A percentile compares a stretch with the other conserved stretches of the same genome.
Evolutionary conservation across 2,113 vertebrate genomes (phyloP).

Genomic region (Eulacestoma nigropectus): DNA sequence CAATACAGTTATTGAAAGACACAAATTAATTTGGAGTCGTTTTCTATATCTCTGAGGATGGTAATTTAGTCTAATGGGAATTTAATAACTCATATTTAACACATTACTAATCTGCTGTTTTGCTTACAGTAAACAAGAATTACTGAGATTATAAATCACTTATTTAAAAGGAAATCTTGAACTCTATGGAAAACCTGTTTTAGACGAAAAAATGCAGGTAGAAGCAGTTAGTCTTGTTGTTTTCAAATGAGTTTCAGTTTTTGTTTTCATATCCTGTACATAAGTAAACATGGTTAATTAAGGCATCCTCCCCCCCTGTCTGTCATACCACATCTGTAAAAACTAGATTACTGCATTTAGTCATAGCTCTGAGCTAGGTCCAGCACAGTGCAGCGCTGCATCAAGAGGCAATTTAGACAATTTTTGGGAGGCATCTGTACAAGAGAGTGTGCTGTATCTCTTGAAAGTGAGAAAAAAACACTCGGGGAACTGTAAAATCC

Average conservation of each 20-base stretch:
- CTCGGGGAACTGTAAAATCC: not conserved
- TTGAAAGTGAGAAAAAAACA: not conserved
- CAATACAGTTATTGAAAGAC: slow-evolving; percentile 36
- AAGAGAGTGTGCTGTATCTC: not conserved
- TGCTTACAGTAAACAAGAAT: slow-evolving; percentile 74
- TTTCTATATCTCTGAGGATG: slow-evolving; percentile 63
- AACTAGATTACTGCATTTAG: slow-evolving; percentile 14
- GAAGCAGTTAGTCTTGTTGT: slow-evolving; percentile 37
- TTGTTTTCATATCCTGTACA: slow-evolving; percentile 40
- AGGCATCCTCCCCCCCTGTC: not conserved
- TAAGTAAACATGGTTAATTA: slow-evolving; percentile 55
- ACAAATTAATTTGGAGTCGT: slow-evolving; percentile 65
- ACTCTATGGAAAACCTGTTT: slow-evolving; percentile 34
- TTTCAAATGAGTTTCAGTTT: slow-evolving; percentile 56
- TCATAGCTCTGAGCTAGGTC: not conserved
- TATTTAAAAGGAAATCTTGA: slow-evolving; percentile 51
- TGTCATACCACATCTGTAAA: slow-evolving; percentile 12
- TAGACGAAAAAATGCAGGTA: slow-evolving; percentile 60
- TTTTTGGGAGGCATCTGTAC: not conserved
- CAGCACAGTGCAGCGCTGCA: not conserved
- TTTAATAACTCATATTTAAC: slow-evolving; percentile 81
- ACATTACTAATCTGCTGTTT: slow-evolving; percentile 73
- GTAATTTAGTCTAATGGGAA: slow-evolving; percentile 77
- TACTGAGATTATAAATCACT: slow-evolving; percentile 69
- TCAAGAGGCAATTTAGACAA: not conserved